Conservation (phyloP, 2,113 vertebrate species). For the Nettapus auritus region DNA sequence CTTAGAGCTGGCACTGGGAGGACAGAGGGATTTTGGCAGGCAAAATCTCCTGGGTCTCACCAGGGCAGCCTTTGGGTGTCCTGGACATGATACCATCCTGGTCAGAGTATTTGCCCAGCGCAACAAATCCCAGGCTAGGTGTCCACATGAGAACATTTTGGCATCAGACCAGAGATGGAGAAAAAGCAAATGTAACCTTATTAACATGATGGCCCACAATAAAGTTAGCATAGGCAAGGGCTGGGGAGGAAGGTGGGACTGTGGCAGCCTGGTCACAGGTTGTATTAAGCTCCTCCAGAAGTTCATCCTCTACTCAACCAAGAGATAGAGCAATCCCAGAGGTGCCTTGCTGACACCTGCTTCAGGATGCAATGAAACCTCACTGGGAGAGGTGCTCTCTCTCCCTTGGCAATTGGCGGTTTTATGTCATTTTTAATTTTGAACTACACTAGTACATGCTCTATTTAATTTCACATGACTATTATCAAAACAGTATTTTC, state of each 20-base stretch:
- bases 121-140: neutral
- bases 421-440: neutral
- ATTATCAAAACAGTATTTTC: neutral
- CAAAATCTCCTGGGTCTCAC: neutral
- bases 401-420: neutral
- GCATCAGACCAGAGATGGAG: neutral
- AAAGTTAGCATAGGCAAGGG: neutral
- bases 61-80: neutral
- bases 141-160: rapidly evolving
- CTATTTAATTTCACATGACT: neutral
- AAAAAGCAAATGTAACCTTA: neutral
- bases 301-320: neutral
- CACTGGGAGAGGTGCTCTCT: neutral
- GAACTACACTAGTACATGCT: neutral
- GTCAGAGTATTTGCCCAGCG: neutral
- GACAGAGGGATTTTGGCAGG: neutral
- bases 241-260: neutral
- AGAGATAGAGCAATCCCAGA: neutral
- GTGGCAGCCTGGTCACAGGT: neutral
- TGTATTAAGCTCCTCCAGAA: neutral
- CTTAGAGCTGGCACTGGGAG: slow-evolving; percentile 41
- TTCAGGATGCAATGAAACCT: neutral
- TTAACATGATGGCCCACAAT: rapidly evolving
- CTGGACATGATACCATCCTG: too few relatives aligned
- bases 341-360: too few relatives aligned